Percentiles rank a stretch among this genome's conserved stretches.
Evolutionary conservation across 2,113 vertebrate genomes (phyloP).

Genomic region (Neogobius melanostomus): DNA sequence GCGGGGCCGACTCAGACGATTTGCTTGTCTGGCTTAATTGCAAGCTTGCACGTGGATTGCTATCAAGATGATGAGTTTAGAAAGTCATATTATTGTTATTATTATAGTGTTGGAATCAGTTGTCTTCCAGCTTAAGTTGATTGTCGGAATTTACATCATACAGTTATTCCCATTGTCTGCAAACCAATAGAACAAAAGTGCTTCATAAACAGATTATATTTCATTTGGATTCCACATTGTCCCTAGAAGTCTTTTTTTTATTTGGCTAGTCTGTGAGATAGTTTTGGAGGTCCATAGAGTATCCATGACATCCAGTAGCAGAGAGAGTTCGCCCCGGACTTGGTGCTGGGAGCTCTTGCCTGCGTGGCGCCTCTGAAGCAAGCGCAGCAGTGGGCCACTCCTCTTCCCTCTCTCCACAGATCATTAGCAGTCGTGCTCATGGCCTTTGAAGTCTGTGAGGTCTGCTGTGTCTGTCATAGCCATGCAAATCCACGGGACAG

Average conservation of each 20-base stretch:
- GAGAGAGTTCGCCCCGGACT: conserved; percentile 44
- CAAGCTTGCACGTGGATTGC: conserved; percentile 48
- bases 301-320: conserved; percentile 44
- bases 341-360: conserved; percentile 43
- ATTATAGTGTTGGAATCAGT: conserved; percentile 7
- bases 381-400: conserved; percentile 45
- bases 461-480: conserved; percentile 73
- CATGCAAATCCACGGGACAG: conserved; percentile 76
- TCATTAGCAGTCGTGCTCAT: conserved; percentile 70
- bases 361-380: conserved; percentile 52
- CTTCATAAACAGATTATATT: background rate
- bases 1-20: conserved; percentile 49
- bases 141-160: background rate
- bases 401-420: conserved; percentile 65
- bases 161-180: background rate
- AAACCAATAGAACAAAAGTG: background rate
- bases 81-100: background rate
- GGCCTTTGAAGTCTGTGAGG: conserved; percentile 74
- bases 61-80: conserved; percentile 34
- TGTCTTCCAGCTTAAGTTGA: conserved; percentile 6
- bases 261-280: background rate
- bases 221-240: background rate
- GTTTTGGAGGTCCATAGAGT: conserved; percentile 13
- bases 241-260: background rate
- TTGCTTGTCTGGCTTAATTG: conserved; percentile 68